phyloP scores from a whole-genome alignment of 2,113 vertebrate species.

The Nipponia nippon region DNA sequence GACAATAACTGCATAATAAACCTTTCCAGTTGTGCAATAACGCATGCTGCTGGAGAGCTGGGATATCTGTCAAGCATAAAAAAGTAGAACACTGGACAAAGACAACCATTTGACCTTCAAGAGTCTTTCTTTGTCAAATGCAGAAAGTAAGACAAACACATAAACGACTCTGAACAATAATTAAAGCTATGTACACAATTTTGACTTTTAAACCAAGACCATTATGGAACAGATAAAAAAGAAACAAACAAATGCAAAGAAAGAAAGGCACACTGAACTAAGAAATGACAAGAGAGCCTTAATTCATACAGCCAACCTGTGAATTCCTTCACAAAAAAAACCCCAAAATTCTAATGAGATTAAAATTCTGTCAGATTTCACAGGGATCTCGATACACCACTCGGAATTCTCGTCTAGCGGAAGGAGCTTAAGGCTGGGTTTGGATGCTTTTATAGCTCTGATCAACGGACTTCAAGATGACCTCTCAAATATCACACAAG shows the following conservation, averaged over 20 bases:
- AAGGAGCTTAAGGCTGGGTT: conserved; percentile 64
- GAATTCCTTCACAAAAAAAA: conserved; percentile 51
- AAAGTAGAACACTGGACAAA: conserved; percentile 67
- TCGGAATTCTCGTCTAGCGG: conserved; percentile 27
- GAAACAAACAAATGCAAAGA: conserved; percentile 49
- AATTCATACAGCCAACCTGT: conserved; percentile 32
- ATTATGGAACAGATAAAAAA: conserved; percentile 40
- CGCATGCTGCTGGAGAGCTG: conserved; percentile 42
- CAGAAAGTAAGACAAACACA: conserved; percentile 39
- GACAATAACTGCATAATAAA: conserved; percentile 48
- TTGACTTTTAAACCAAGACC: conserved; percentile 56
- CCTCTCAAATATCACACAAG: conserved; percentile 39
- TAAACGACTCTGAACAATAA: conserved; percentile 54
- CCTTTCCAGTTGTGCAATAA: conserved; percentile 64
- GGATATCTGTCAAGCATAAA: conserved; percentile 52
- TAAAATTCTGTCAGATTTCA: conserved; percentile 35
- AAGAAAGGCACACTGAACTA: conserved; percentile 47
- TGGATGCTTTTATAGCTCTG: conserved; percentile 26
- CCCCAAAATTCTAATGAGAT: not conserved
- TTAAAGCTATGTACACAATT: conserved; percentile 72
- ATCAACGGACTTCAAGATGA: not conserved
- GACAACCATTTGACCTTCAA: conserved; percentile 69
- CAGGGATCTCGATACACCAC: conserved; percentile 5
- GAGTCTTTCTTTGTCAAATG: conserved; percentile 67
- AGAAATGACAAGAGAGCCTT: conserved; percentile 53